Conservation (phyloP, 2,797 vertebrate species). For the Pterois miles region DNA sequence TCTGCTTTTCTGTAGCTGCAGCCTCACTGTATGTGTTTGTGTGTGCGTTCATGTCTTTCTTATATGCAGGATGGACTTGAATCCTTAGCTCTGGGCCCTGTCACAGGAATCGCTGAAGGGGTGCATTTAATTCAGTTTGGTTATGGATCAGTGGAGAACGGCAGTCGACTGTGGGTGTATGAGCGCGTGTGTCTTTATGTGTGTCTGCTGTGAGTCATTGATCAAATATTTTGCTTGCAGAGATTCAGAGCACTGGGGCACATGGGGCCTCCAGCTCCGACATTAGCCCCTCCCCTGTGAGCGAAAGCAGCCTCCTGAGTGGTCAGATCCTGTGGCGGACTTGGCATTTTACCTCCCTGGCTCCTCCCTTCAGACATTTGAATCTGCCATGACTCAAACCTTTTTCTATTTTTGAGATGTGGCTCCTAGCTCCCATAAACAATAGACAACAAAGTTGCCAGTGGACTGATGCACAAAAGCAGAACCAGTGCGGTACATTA, state of each 20-base stretch:
- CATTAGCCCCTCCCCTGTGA: conserved; percentile 59
- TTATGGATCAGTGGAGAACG: conserved; percentile 51
- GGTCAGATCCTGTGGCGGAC: conserved; percentile 55
- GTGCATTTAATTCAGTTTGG: conserved; percentile 55
- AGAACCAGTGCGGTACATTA: not conserved
- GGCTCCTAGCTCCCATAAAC: conserved; percentile 45
- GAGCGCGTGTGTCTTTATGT: conserved; percentile 33
- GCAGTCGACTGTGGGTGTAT: not conserved
- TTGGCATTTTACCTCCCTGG: conserved; percentile 53
- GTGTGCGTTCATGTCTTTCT: not conserved
- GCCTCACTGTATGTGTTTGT: not conserved
- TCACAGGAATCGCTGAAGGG: conserved; percentile 46
- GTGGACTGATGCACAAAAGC: conserved; percentile 18
- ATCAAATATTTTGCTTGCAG: conserved; percentile 85
- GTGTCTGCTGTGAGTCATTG: conserved; percentile 82
- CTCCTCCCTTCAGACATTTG: conserved; percentile 55
- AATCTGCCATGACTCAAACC: conserved; percentile 68
- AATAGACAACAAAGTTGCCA: conserved; percentile 37
- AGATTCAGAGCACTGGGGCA: conserved; percentile 66
- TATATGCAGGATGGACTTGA: conserved; percentile 40
- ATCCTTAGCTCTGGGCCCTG: conserved; percentile 33
- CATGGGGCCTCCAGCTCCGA: conserved; percentile 62
- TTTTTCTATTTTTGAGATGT: conserved; percentile 53
- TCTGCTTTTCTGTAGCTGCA: conserved; percentile 61
- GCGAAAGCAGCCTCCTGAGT: conserved; percentile 60